phyloP scores from a whole-genome alignment of 2,888 invertebrate genomes.

The Lasioglossum villosulum region DNA sequence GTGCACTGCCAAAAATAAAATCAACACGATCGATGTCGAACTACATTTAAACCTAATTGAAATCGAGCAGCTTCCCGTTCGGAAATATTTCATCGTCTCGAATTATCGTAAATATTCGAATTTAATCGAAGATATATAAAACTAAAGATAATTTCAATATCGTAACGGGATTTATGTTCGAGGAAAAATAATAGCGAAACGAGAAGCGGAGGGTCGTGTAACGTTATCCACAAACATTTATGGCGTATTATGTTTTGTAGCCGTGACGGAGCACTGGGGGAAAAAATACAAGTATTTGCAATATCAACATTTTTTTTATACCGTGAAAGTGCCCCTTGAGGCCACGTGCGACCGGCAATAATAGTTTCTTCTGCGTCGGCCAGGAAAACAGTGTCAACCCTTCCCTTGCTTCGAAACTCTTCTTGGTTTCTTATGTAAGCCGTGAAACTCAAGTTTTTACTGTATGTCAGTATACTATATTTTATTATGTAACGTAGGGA shows the following conservation, averaged over 20 bases:
- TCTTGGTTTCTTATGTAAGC: slow-evolving; percentile 26
- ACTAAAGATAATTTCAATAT: neutral
- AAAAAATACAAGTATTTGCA: slow-evolving; percentile 40
- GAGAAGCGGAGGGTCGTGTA: slow-evolving; percentile 5
- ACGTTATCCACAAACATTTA: neutral
- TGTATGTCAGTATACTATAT: slow-evolving; percentile 8
- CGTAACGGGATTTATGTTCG: neutral
- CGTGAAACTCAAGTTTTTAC: slow-evolving; percentile 25
- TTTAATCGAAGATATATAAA: neutral
- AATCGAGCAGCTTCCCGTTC: neutral
- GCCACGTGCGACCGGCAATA: slow-evolving; percentile 41
- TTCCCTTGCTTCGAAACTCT: neutral
- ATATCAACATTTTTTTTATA: slow-evolving; percentile 45
- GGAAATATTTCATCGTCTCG: neutral
- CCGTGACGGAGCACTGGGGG: slow-evolving; percentile 3
- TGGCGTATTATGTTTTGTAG: neutral
- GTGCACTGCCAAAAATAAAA: neutral
- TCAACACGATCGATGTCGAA: neutral
- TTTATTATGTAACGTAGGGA: neutral
- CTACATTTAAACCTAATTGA: neutral
- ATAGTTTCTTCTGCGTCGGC: slow-evolving; percentile 27
- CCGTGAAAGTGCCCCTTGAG: slow-evolving; percentile 16
- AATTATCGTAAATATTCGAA: neutral
- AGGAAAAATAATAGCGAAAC: neutral
- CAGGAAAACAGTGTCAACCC: slow-evolving; percentile 20